Percentiles rank a stretch among this genome's conserved stretches.
Evolutionary conservation across 2,888 invertebrate genomes (phyloP).

Genomic region (Eustalomyia histrio): DNA sequence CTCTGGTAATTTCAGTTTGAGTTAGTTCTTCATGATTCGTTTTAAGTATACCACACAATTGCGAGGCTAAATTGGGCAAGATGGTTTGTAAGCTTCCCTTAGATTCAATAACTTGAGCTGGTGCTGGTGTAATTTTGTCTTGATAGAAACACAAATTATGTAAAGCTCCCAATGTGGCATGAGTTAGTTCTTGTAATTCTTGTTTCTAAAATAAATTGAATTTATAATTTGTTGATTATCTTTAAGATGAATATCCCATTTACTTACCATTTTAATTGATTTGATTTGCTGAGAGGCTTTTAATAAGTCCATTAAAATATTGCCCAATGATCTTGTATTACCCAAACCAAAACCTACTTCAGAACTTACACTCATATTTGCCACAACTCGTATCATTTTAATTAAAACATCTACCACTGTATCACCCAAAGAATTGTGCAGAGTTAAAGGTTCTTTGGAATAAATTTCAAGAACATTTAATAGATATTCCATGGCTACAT

Average conservation of each 20-base stretch:
- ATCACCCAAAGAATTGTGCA: conserved; percentile 77
- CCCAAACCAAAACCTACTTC: conserved; percentile 86
- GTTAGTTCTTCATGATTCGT: conserved; percentile 75
- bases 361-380: conserved; percentile 89
- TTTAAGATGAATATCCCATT: not conserved
- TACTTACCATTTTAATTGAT: conserved; percentile 67
- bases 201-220: conserved; percentile 70
- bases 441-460: conserved; percentile 80
- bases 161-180: conserved; percentile 89
- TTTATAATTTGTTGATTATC: not conserved
- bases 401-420: conserved; percentile 79
- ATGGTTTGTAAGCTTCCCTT: conserved; percentile 74
- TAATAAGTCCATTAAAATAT: conserved; percentile 78
- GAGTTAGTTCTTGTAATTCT: conserved; percentile 86
- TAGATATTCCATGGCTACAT: conserved; percentile 81
- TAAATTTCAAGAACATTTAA: conserved; percentile 81
- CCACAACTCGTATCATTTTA: conserved; percentile 86
- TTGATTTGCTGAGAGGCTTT: conserved; percentile 66
- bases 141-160: conserved; percentile 91
- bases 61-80: conserved; percentile 72
- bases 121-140: conserved; percentile 79
- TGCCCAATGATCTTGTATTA: conserved; percentile 76
- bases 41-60: conserved; percentile 72
- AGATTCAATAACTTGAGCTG: conserved; percentile 63
- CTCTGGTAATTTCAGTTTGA: conserved; percentile 86